Evolutionary conservation across 2,797 vertebrate genomes (phyloP), one percentile per base, ranked within the genome.

Genomic region (Apogon talboti): DNA sequence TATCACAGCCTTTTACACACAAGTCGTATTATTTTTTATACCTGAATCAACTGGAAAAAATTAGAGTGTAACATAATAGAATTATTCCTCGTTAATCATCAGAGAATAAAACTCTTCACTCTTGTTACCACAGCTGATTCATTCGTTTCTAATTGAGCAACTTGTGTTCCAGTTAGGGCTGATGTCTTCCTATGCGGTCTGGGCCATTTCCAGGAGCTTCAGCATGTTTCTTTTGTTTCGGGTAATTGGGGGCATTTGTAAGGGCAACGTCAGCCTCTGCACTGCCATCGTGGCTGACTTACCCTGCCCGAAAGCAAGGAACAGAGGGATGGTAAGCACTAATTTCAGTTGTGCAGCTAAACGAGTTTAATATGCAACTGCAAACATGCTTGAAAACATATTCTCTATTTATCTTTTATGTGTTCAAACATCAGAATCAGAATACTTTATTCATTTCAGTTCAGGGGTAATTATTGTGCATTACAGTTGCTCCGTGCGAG

Each of bases 201-300:
- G 98, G 98, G 96, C 95, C 0, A 57, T 94, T 72, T 99, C 98
- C 38, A 90, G 71, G 85, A 98, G 94, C 88, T 99, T 98, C 41
- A 89, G 90, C n/a, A 52, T 96, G 83, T 99, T 99, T 82, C 95
- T 99, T 65, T 91, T 95, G 83, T 99, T 97, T 84, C 94, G 98
- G 58, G 89, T 96, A 15, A 82, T 99, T 12, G 96, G 96, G 14
- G 98, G 98, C 38, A 85, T 99, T 80, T 98, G 95, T 89, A 99
- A 98, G 85, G 96, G 96, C 48, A 99, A 99, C 11, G 95, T 99
- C 76, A 98, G 96, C 89, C 95, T 99, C 62, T 98, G 93, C 91
- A 96, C 96, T 0, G 97, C 97, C 62, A 76, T 98, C 3, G 87
- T 99, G 9, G 98, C 98, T 0, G 98, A 99, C 84, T 67, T 99